phyloP scores from a whole-genome alignment of 1,140 invertebrate genomes.

The Luehdorfia chinensis region DNA sequence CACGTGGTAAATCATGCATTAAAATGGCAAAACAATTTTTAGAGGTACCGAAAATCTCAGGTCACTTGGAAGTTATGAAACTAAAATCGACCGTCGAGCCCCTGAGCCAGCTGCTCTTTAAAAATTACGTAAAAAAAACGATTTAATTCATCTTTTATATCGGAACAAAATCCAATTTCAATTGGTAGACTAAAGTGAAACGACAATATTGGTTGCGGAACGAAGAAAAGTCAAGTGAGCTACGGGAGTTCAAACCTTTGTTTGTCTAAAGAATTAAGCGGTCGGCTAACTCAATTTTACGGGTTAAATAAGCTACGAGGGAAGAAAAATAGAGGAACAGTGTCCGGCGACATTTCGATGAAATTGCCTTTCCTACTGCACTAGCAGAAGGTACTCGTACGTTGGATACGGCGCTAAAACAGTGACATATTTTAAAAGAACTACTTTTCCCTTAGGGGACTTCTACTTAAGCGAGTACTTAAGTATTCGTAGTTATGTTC shows the following conservation, averaged over 20 bases:
- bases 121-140: too few relatives aligned
- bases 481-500: not conserved
- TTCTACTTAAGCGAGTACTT: not conserved
- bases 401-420: too few relatives aligned
- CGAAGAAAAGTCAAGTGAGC: slow-evolving; percentile 11
- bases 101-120: too few relatives aligned
- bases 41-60: too few relatives aligned
- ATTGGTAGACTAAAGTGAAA: slow-evolving; percentile 15
- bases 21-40: too few relatives aligned
- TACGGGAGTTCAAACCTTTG: slow-evolving; percentile 22
- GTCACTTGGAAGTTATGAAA: too few relatives aligned
- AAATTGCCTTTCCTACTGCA: slow-evolving; percentile 16
- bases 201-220: slow-evolving; percentile 10
- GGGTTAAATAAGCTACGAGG: slow-evolving; percentile 28
- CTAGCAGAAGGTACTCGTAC: slow-evolving; percentile 1
- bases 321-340: slow-evolving; percentile 24
- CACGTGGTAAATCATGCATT: too few relatives aligned
- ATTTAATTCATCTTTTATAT: too few relatives aligned
- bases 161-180: slow-evolving; percentile 2
- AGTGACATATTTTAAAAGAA: not conserved
- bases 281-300: slow-evolving; percentile 39
- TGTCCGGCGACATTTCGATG: slow-evolving; percentile 1
- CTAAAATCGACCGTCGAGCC: too few relatives aligned
- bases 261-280: slow-evolving; percentile 39
- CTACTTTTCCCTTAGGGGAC: too few relatives aligned